Percentiles rank a stretch among this genome's conserved stretches.
Conservation (phyloP, 2,888 invertebrate genomes). For the Parnassius mnemosyne region DNA sequence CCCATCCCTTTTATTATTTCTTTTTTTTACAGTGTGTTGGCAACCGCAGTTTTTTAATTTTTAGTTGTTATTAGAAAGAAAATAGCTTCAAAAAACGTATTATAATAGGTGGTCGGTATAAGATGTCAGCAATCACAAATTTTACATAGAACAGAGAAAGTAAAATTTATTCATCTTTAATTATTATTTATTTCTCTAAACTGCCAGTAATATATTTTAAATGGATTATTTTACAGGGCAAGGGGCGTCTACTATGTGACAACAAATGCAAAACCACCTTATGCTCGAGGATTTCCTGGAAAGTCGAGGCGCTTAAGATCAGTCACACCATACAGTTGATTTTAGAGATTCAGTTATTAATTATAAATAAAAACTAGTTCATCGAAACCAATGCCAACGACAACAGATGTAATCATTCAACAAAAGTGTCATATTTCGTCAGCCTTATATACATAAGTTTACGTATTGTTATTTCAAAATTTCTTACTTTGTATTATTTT, state of each 20-base stretch:
- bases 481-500: too few species aligned
- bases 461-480: too few species aligned
- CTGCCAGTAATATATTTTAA: background rate
- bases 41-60: too few species aligned
- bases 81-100: too few species aligned
- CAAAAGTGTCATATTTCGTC: conserved; percentile 25
- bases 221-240: conserved; percentile 79
- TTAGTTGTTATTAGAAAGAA: too few species aligned
- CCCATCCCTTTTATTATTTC: too few species aligned
- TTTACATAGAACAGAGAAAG: too few species aligned
- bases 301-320: conserved; percentile 73
- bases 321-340: conserved; percentile 61
- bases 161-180: too few species aligned
- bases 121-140: too few species aligned
- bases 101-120: too few species aligned
- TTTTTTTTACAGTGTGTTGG: too few species aligned
- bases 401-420: conserved; percentile 11
- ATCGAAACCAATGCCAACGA: conserved; percentile 22
- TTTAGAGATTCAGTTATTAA: background rate
- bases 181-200: too few species aligned
- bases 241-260: conserved; percentile 93
- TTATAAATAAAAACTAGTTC: conserved; percentile 13
- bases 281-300: conserved; percentile 90
- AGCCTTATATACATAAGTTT: background rate
- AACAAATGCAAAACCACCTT: conserved; percentile 90